These are phyloP conservation scores for Elysia chlorotica DNA, from an alignment of 1,140 invertebrate genomes.

Conservation along the genomic window DNA sequence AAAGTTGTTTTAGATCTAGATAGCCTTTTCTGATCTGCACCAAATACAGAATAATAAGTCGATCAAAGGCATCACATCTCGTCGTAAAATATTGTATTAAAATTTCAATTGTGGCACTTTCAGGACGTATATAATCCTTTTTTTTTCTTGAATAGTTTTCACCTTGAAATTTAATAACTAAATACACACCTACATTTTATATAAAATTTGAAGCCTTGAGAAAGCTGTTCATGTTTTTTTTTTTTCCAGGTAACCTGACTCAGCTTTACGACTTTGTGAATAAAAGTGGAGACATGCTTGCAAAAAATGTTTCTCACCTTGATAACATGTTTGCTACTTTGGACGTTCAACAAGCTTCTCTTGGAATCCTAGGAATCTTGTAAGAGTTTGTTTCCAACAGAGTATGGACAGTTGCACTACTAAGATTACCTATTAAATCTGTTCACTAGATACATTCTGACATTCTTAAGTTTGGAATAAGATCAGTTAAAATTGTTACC, in stretches of 20 bases:
- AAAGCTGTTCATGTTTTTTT: conserved; percentile 1
- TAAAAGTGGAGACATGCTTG: conserved; percentile 79
- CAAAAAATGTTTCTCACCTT: conserved; percentile 80
- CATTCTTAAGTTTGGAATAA: too few relatives aligned
- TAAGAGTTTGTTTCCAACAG: conserved; percentile 60
- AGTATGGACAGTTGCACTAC: not conserved
- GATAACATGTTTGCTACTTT: conserved; percentile 88
- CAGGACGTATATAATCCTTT: too few relatives aligned
- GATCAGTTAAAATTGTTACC: not conserved
- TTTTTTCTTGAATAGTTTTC: too few relatives aligned
- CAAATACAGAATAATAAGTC: too few relatives aligned
- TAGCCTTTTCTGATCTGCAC: too few relatives aligned
- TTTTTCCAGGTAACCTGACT: conserved; percentile 76
- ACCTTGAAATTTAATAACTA: too few relatives aligned
- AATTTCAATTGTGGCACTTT: too few relatives aligned
- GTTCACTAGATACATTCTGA: not conserved
- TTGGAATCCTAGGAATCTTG: conserved; percentile 85
- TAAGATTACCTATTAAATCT: not conserved
- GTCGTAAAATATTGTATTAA: too few relatives aligned
- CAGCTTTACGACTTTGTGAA: conserved; percentile 79
- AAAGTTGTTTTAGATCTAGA: too few relatives aligned
- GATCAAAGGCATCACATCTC: too few relatives aligned
- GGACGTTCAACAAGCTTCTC: conserved; percentile 85
- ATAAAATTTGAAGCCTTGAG: too few relatives aligned
- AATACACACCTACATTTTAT: too few relatives aligned